Evolutionary conservation across 2,797 vertebrate species (phyloP).

Genomic region (Lutjanus campechanus): DNA sequence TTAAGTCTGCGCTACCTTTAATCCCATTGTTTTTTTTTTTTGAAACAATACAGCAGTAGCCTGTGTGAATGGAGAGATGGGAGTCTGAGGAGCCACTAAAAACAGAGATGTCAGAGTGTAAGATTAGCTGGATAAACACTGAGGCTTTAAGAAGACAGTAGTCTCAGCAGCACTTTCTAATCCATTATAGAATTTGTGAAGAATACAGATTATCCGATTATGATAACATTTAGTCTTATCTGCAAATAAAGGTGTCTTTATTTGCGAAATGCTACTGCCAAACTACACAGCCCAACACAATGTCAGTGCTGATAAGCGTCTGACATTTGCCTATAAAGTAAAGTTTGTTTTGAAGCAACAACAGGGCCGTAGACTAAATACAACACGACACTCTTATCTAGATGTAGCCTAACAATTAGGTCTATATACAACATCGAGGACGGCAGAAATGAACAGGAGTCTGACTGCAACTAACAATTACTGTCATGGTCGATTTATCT

Average conservation of each 20-base stretch:
- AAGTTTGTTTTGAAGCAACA: constrained; percentile 4
- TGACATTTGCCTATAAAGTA: constrained; percentile 11
- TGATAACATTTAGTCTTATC: constrained; percentile 54
- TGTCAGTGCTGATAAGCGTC: constrained; percentile 24
- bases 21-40: constrained; percentile 71
- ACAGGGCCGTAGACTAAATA: constrained; percentile 10
- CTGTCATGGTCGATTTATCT: too few relatives aligned
- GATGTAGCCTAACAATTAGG: background rate
- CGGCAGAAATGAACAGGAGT: background rate
- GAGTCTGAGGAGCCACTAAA: constrained; percentile 41
- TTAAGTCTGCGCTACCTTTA: constrained; percentile 65
- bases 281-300: constrained; percentile 15
- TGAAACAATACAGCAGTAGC: constrained; percentile 58
- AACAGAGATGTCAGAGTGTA: constrained; percentile 46
- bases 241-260: constrained; percentile 30
- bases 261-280: constrained; percentile 34
- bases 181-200: constrained; percentile 16
- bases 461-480: too few relatives aligned
- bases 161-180: constrained; percentile 38
- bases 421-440: background rate
- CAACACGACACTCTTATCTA: background rate
- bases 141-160: constrained; percentile 13
- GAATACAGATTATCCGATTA: constrained; percentile 47
- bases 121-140: constrained; percentile 54
- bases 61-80: constrained; percentile 34